Evolutionary conservation across 2,797 vertebrate genomes (phyloP), one percentile per base, ranked within the genome.

Genomic region (Rachycentron canadum): DNA sequence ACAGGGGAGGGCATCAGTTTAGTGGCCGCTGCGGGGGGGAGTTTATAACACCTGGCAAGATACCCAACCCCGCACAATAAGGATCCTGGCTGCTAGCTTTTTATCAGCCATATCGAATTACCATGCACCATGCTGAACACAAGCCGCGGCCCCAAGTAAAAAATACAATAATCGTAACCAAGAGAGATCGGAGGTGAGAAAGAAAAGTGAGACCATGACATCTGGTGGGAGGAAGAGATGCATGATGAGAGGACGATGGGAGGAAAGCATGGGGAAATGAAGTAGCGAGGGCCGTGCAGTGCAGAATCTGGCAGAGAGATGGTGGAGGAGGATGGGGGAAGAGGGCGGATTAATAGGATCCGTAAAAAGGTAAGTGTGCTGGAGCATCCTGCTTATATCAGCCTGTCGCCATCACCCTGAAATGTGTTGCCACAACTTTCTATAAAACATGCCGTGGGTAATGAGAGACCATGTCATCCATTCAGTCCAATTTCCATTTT

Each of bases 401-500:
- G 74, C 77, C 59, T 59, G 64, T 80, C 10, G 11, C 79, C 55
- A 76, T 88, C 76, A 34, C 25, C 71, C 60, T 76, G 47, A 55
- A 84, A 83, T 13, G 72, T 69, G 82, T 79, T 73, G 70, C 79
- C 71, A 64, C 75, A 86, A 86, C 81, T 81, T 88, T 87, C 40
- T 81, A 57, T 69, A 69, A 81, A 65, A 71, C 78, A 83, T 52
- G 70, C 73, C 8, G 28, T 3, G 25, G 81, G 82, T 91, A 91
- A 93, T 91, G 77, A 87, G 81, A 73, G 50, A 83, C 74, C 55
- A 30, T 85, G 83, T 91, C 88, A 90, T 85, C 80, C 87, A 91
- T 89, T 92, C 86, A 86, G 83, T 69, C 76, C 88, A 73, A 92
- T 93, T 92, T 92, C 85, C 84, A 91, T 93, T 91, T 94, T 89